Evolutionary conservation across 2,888 invertebrate genomes (phyloP).

Genomic region (Ryuthela nishihirai): DNA sequence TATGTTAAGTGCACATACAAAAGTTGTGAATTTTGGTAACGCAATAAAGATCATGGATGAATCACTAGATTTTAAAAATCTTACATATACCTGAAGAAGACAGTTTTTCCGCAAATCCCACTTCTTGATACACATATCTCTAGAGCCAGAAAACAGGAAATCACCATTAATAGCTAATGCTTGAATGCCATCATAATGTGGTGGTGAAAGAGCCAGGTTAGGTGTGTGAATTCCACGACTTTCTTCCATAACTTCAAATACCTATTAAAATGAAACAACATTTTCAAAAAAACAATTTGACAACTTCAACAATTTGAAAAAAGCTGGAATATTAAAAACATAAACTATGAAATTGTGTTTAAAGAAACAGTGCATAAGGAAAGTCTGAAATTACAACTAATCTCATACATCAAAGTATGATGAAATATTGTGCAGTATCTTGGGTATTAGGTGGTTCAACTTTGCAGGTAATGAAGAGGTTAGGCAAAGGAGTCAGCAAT

Average conservation of each 20-base stretch:
- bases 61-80: neutral
- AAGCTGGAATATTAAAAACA: neutral
- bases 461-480: no score
- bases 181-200: slow-evolving; percentile 86
- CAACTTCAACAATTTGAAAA: neutral
- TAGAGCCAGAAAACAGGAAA: slow-evolving; percentile 72
- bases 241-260: slow-evolving; percentile 55
- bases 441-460: no score
- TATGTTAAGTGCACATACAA: no score
- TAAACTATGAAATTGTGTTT: no score
- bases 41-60: no score
- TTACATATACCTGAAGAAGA: slow-evolving; percentile 49
- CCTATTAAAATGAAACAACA: slow-evolving; percentile 45
- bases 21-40: no score
- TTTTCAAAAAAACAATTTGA: neutral
- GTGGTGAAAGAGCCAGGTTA: slow-evolving; percentile 68
- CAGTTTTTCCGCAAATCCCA: slow-evolving; percentile 62
- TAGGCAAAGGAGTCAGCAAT: no score
- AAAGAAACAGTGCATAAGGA: no score
- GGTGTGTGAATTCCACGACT: slow-evolving; percentile 57
- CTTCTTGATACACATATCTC: slow-evolving; percentile 80
- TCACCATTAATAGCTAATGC: slow-evolving; percentile 65
- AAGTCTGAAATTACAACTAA: no score
- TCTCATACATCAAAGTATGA: no score
- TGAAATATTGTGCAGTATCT: no score